phyloP scores from a whole-genome alignment of 2,113 vertebrate genomes.

The Turnix velox region DNA sequence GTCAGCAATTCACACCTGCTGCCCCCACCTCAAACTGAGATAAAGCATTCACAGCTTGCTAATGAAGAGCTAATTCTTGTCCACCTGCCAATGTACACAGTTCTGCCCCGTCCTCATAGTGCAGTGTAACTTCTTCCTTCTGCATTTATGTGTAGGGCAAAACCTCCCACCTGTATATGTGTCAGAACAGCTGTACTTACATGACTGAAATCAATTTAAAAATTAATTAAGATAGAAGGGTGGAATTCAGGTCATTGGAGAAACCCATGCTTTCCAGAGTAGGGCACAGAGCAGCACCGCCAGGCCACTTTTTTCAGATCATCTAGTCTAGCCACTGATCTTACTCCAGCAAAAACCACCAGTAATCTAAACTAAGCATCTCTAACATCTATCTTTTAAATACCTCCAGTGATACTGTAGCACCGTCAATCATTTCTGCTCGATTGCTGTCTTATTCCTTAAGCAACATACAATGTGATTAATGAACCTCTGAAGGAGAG shows the following conservation, averaged over 20 bases:
- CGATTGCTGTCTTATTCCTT: neutral
- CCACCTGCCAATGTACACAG: neutral
- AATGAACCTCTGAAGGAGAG: neutral
- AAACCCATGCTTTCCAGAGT: neutral
- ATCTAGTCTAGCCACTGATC: too few relatives aligned
- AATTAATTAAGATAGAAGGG: neutral
- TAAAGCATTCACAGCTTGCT: neutral
- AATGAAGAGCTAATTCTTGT: neutral
- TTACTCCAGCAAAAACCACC: too few relatives aligned
- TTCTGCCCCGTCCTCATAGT: neutral
- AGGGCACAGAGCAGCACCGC: neutral
- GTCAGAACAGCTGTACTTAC: neutral
- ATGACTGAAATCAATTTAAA: neutral
- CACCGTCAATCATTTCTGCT: neutral
- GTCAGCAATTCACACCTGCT: neutral
- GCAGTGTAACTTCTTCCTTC: neutral
- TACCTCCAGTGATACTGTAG: too few relatives aligned
- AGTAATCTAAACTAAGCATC: too few relatives aligned
- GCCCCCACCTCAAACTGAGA: neutral
- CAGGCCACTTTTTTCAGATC: too few relatives aligned
- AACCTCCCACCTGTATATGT: neutral
- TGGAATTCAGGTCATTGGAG: neutral
- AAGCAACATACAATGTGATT: neutral
- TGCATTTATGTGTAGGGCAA: neutral
- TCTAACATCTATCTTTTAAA: too few relatives aligned